These are phyloP conservation scores for Porites rus DNA, from an alignment of 92 coral and sea anemone species.

Conservation along the genomic window DNA sequence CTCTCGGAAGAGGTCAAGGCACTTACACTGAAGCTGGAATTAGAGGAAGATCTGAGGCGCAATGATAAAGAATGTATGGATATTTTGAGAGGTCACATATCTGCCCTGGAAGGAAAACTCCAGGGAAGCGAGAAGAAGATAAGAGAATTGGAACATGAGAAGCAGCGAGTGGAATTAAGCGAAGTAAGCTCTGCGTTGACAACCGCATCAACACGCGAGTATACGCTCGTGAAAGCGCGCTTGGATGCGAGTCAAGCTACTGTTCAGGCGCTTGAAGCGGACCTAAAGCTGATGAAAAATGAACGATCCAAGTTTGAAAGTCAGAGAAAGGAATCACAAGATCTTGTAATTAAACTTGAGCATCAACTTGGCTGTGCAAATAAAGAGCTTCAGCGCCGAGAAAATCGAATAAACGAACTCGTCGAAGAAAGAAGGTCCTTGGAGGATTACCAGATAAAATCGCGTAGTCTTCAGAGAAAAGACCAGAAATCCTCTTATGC, in stretches of 20 bases:
- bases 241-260: slow-evolving; percentile 67
- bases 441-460: slow-evolving; percentile 71
- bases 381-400: slow-evolving; percentile 61
- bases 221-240: slow-evolving; percentile 51
- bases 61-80: slow-evolving; percentile 86
- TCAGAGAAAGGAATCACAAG: slow-evolving; percentile 55
- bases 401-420: slow-evolving; percentile 57
- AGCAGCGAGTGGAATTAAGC: slow-evolving; percentile 51
- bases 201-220: slow-evolving; percentile 38
- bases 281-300: slow-evolving; percentile 58
- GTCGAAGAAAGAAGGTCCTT: slow-evolving; percentile 72
- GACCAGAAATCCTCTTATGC: slow-evolving; percentile 89
- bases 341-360: slow-evolving; percentile 53
- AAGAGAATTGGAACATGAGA: slow-evolving; percentile 70
- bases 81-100: slow-evolving; percentile 75
- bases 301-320: slow-evolving; percentile 54
- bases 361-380: slow-evolving; percentile 59
- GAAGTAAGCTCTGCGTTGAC: slow-evolving; percentile 50
- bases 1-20: slow-evolving; percentile 79
- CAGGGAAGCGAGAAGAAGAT: slow-evolving; percentile 71
- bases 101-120: slow-evolving; percentile 72
- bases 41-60: slow-evolving; percentile 78
- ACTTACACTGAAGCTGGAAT: slow-evolving; percentile 64
- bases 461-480: slow-evolving; percentile 77
- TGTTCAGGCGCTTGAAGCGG: slow-evolving; percentile 65